Conservation (phyloP, 2,113 vertebrate genomes). For the Nothocercus nigrocapillus region DNA sequence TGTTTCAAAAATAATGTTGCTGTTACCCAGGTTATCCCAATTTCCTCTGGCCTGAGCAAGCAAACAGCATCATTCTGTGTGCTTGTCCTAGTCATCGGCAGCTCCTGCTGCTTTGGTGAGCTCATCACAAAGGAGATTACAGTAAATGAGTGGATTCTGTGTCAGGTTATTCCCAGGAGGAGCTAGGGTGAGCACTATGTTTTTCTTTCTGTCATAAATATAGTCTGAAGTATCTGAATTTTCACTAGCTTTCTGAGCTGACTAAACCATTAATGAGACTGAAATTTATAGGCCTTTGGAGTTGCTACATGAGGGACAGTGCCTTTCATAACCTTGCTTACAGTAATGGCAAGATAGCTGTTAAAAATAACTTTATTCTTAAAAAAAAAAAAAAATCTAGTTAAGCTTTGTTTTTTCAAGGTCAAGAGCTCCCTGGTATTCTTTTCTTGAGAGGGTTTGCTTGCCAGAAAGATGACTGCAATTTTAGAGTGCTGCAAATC, state of each 20-base stretch:
- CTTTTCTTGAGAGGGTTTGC: not conserved
- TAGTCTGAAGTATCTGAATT: not conserved
- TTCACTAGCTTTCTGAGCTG: not conserved
- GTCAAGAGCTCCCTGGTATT: not conserved
- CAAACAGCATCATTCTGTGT: not conserved
- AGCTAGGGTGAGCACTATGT: not conserved
- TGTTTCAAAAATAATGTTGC: not conserved
- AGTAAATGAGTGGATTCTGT: not conserved
- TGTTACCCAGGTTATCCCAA: not conserved
- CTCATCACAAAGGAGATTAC: not conserved
- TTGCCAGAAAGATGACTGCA: not conserved
- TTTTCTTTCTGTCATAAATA: not conserved
- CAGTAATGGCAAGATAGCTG: not conserved
- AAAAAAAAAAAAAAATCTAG: not conserved
- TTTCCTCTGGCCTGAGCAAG: not conserved
- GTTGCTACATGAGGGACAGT: not conserved
- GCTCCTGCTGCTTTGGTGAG: not conserved
- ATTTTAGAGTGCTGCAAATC: not conserved
- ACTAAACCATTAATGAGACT: not conserved
- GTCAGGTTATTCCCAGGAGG: not conserved
- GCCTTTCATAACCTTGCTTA: not conserved
- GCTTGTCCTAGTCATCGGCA: not conserved
- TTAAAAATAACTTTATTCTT: not conserved
- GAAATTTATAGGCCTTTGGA: not conserved
- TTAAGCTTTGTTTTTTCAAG: not conserved